Evolutionary conservation across 2,113 vertebrate species (phyloP), one percentile per base, ranked within the genome.

Genomic region (Cichladusa arquata): DNA sequence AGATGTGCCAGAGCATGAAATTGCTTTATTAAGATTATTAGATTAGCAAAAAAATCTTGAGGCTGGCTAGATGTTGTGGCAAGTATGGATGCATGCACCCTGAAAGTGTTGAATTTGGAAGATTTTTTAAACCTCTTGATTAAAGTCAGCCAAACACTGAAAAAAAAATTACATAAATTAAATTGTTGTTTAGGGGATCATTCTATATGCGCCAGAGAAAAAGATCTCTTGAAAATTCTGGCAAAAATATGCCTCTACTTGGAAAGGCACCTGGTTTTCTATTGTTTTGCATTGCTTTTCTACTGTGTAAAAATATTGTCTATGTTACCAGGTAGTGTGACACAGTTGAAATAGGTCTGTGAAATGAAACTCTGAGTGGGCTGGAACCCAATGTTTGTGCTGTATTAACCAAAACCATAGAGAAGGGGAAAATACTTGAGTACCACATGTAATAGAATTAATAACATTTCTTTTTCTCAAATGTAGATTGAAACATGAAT

Each of bases 1-100:
- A 91, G 89, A 87, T 81, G 61, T 93, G 28, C 47, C 90, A 74
- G 29, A 89, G 81, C 73, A 69, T 90, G 87, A 87, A 91, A 91
- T 89, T 85, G 31, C 65, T 80, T 73, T 14, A 4, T 86, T 84
- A 91, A 61, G n/a, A 89, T 81, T 92, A 89, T 67, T 79, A 89
- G 66, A 76, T 87, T 84, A 91, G 36, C n/a, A 78, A 77, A 66
- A 95, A 81, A 64, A 53, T 64, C 47, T 62, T 20, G 26, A 67
- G 34, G 40, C n/a, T 87, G 44, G 19, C 53, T 89, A 29, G 51
- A 61, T 7, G 3, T 86, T 66, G 19, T 26, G 53, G 29, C 69
- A 65, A 65, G 38, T 65, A 44, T 33, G 60, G 69, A 73, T 91
- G 56, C 5, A 26, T 29, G 5, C 19, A 31, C 51, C 65, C 78